Evolutionary conservation across 2,797 vertebrate genomes (phyloP).

Genomic region (Danionella dracula): DNA sequence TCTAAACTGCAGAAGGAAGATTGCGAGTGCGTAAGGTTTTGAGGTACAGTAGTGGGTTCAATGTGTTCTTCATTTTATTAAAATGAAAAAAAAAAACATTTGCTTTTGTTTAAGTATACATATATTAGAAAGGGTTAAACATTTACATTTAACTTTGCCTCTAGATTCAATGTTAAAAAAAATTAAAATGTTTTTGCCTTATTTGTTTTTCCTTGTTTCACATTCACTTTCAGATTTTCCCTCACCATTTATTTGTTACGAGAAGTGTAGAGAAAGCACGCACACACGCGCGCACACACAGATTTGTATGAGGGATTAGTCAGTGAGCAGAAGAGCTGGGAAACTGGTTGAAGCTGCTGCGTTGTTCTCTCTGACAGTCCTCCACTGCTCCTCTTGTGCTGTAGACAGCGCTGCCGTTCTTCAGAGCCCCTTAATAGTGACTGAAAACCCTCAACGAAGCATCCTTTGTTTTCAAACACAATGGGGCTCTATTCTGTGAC

Average conservation of each 20-base stretch:
- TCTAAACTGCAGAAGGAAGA: constrained; percentile 7
- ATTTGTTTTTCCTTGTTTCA: not conserved
- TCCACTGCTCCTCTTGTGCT: constrained; percentile 21
- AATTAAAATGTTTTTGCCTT: too few relatives aligned
- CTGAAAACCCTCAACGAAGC: constrained; percentile 47
- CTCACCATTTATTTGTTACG: not conserved
- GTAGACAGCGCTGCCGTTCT: constrained; percentile 23
- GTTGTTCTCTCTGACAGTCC: constrained; percentile 36
- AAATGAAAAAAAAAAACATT: too few relatives aligned
- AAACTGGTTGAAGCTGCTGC: constrained; percentile 13
- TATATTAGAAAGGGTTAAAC: too few relatives aligned
- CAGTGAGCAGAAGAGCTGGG: constrained; percentile 1
- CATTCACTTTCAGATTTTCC: not conserved
- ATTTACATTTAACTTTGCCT: too few relatives aligned
- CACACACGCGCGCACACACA: not conserved
- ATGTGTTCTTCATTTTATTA: not conserved
- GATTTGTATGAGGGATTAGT: constrained; percentile 29
- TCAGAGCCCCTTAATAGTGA: constrained; percentile 14
- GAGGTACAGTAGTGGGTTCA: not conserved
- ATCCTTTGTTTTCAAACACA: constrained; percentile 63
- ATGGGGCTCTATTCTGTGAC: constrained; percentile 57
- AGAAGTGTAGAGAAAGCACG: not conserved
- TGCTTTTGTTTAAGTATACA: too few relatives aligned
- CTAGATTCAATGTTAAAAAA: too few relatives aligned
- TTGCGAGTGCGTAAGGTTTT: not conserved